Evolutionary conservation across 2,888 invertebrate genomes (phyloP), one percentile per base, ranked within the genome.

Genomic region (Chrysolina americana): DNA sequence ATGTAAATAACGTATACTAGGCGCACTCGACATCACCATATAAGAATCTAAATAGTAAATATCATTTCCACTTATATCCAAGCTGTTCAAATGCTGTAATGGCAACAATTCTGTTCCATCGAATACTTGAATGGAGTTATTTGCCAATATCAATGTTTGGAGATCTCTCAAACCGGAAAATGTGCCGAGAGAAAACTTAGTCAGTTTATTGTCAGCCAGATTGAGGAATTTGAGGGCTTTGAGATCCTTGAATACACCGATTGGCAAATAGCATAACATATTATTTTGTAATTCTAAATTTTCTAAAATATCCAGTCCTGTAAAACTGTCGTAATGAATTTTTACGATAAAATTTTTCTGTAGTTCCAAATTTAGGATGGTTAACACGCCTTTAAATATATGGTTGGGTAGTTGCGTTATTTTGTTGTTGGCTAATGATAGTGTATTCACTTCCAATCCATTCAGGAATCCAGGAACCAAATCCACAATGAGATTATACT

Each of bases 61-160:
- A 9, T 81, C 83, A 71, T 87, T 87, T 13, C 81, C 83, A 64
- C 85, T 85, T 19, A 87, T 77, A 78, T 87, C 87, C 62, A 87
- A 72, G 62, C 79, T 81, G n/a, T 78, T 75, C 59, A 87, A 66
- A 62, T 79, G 79, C 28, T 78, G 77, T 62, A 86, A 77, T 0
- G 87, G 82, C 59, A 86, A 76, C 9, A 87, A 71, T 47, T 83
- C 79, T 15, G 78, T 78, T 2, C 85, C 81, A 69, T 85, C 84
- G 70, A 87, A 85, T 15, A 41, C 70, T 15, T 78, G 75, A 53
- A 87, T 73, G 5, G 81, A 78, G 75, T 87, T 87, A 59, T 84
- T 80, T 0, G 86, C 83, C 47, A 87, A 74, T 78, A 82, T 83
- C 53, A 87, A 75, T 28, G 74, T 79, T 6, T 80, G 76, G 13